Evolutionary conservation across 1,140 invertebrate genomes (phyloP), one percentile per base, ranked within the genome.

Genomic region (Drosophila nannoptera): DNA sequence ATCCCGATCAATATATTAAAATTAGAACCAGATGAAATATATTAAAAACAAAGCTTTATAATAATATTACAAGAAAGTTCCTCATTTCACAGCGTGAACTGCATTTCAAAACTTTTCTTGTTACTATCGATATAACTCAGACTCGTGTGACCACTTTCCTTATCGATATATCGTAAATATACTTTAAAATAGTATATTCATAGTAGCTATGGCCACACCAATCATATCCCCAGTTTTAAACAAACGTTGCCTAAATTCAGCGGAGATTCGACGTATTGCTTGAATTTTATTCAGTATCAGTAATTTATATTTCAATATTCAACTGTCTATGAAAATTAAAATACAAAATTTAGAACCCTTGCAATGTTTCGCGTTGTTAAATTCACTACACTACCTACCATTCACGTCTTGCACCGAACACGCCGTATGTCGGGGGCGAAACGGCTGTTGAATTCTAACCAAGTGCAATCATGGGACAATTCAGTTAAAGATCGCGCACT

Each of bases 291-390:
- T 14, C 33, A 48, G 16, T 53, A 42, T 53, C 29, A 11, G 36
- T 35, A 6, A 14, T 43, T 49, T 6, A 4, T 46, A 56, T 42
- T 50, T 31, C 7, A 9, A 38, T 49, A 59, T 65, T 50, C 29
- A 32, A 50, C 29, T 43, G 50, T 6, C 8, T 32, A 46, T 16
- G 2, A 4, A 45, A 12, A 11, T 40, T 14, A 46, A 14, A 43
- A 33, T 40, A 43, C 78, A 65, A 82, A 82, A 82, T 75, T 75
- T n/a, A 43, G 7, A 56, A 50, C 29, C 29, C 29, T 33, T 48
- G 69, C 71, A 83, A 82, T 82, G 78, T 78, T 82, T 63, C 72
- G 75, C 31, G 35, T 59, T 45, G 42, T 60, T 60, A 71, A 55
- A 67, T 61, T 67, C 7, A 35, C 42, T 54, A 7, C 12, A 4